Evolutionary conservation across 2,113 vertebrate species (phyloP).

Genomic region (Cacatua alba): DNA sequence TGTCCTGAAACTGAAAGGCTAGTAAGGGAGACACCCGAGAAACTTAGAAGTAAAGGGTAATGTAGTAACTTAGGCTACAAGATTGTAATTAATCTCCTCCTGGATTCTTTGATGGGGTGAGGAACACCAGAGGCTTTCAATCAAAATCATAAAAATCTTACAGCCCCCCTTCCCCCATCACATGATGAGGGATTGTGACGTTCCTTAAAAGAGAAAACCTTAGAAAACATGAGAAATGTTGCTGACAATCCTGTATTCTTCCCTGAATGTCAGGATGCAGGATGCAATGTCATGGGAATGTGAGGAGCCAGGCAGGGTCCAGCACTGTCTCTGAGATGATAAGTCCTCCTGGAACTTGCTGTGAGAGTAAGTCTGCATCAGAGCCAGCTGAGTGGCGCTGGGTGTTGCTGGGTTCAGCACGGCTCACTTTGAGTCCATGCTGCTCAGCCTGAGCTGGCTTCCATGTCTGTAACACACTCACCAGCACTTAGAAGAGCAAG

Average conservation of each 20-base stretch:
- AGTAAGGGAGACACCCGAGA: not conserved
- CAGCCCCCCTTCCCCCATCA: accelerated
- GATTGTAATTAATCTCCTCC: not conserved
- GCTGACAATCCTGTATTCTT: not conserved
- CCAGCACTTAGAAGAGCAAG: not conserved
- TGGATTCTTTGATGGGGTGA: not conserved
- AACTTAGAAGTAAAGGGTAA: not conserved
- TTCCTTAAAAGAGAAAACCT: not conserved
- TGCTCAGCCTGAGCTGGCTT: not conserved
- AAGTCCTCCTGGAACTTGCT: not conserved
- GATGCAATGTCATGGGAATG: not conserved
- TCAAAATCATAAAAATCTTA: not conserved
- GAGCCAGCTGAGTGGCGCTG: not conserved
- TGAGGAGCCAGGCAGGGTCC: not conserved
- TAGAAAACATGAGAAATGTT: not conserved
- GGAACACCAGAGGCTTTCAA: not conserved
- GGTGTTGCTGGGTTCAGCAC: not conserved
- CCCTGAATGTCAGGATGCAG: not conserved
- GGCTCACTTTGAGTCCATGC: not conserved
- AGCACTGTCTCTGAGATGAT: not conserved
- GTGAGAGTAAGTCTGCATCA: not conserved
- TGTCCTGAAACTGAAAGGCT: not conserved
- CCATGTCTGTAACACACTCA: not conserved
- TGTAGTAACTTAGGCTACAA: not conserved
- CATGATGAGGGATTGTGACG: not conserved